A percentile compares a stretch with the other conserved stretches of the same genome.
Evolutionary conservation across 1,140 invertebrate species (phyloP).

Genomic region (Diachasma alloeum): DNA sequence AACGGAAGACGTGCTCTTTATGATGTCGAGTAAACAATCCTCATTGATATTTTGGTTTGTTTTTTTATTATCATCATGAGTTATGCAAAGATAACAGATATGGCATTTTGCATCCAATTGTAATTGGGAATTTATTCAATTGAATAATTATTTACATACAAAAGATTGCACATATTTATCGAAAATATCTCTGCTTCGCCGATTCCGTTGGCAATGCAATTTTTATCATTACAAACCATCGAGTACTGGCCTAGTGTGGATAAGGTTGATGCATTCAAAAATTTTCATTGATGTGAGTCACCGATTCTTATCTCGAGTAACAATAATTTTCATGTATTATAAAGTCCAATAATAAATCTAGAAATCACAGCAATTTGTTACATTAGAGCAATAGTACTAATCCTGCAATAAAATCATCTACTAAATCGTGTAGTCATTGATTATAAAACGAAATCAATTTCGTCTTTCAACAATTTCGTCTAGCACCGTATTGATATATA

Average conservation of each 20-base stretch:
- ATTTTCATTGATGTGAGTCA: background rate
- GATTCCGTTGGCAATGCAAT: background rate
- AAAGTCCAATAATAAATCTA: background rate
- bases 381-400: background rate
- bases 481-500: background rate
- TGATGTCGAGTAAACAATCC: background rate
- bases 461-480: background rate
- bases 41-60: background rate
- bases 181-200: background rate
- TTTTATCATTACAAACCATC: background rate
- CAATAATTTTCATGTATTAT: background rate
- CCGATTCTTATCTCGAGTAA: background rate
- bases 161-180: background rate
- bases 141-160: background rate
- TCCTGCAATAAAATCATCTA: background rate
- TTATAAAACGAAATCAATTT: background rate
- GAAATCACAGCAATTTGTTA: constrained; percentile 1
- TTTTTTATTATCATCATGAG: background rate
- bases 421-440: background rate
- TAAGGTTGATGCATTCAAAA: background rate
- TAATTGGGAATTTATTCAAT: background rate
- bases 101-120: background rate
- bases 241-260: background rate
- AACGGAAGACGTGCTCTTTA: background rate
- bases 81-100: background rate